These are phyloP conservation scores for Hyperoplus immaculatus DNA, from an alignment of 2,797 vertebrate genomes.

Conservation along the genomic window DNA sequence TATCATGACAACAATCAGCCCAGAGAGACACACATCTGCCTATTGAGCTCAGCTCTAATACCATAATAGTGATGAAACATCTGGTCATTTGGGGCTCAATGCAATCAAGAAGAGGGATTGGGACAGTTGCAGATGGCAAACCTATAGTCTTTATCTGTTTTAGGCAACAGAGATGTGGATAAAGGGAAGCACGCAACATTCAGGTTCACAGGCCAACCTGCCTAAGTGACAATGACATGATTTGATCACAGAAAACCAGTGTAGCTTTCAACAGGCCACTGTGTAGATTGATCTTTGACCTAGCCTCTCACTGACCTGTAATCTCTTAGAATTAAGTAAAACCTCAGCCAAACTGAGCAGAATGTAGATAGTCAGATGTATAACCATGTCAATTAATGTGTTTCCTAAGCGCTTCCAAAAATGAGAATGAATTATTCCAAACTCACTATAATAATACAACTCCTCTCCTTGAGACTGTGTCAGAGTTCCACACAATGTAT, in stretches of 20 bases:
- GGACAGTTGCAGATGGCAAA: constrained; percentile 82
- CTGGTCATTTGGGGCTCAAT: constrained; percentile 83
- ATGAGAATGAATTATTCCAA: not conserved
- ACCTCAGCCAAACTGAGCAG: no score
- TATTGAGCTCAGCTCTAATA: constrained; percentile 85
- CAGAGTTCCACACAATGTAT: not conserved
- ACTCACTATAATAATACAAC: constrained; percentile 1
- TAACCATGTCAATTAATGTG: no score
- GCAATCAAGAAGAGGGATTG: constrained; percentile 84
- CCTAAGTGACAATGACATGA: constrained; percentile 20
- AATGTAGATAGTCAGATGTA: not conserved
- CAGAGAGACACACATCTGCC: constrained; percentile 86
- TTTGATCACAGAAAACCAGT: not conserved
- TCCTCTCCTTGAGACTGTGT: not conserved
- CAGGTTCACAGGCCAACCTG: constrained; percentile 42
- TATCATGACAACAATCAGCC: constrained; percentile 83
- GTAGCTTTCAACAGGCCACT: not conserved
- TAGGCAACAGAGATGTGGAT: constrained; percentile 43
- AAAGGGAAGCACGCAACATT: constrained; percentile 34
- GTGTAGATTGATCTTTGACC: not conserved
- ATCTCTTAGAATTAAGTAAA: no score
- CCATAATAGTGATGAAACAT: constrained; percentile 88
- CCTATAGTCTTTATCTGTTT: constrained; percentile 74
- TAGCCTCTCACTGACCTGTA: not conserved
- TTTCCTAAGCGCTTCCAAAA: not conserved